These are phyloP conservation scores for Drosophila pseudoobscura DNA, from an alignment of 1,140 invertebrate genomes.

Conservation along the genomic window DNA sequence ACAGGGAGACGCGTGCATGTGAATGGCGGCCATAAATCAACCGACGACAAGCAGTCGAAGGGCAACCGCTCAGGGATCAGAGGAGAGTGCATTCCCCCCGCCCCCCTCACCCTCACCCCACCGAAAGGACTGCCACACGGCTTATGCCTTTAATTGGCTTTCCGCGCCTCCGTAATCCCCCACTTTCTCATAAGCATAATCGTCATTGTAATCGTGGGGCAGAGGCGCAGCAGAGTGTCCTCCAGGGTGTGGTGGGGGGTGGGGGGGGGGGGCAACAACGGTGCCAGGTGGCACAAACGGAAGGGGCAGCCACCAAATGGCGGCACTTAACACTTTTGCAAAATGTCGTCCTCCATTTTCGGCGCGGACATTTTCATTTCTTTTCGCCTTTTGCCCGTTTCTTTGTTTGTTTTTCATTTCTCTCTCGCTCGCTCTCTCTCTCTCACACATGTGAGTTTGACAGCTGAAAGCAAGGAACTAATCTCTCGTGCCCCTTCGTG, in stretches of 20 bases:
- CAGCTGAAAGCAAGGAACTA: too few species aligned
- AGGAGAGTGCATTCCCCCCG: constrained; percentile 4
- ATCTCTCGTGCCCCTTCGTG: too few species aligned
- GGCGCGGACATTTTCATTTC: constrained; percentile 36
- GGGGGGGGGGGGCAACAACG: too few species aligned
- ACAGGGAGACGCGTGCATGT: constrained; percentile 35
- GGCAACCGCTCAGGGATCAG: constrained; percentile 25
- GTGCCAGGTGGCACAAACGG: constrained; percentile 1
- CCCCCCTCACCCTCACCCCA: not conserved
- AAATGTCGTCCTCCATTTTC: constrained; percentile 49
- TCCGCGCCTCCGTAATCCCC: not conserved
- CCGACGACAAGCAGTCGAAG: constrained; percentile 41
- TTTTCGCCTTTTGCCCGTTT: not conserved
- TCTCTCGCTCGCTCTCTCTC: not conserved
- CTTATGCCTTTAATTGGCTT: constrained; percentile 51
- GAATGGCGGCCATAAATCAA: constrained; percentile 58
- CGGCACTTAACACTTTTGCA: constrained; percentile 53
- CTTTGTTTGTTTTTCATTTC: constrained; percentile 11
- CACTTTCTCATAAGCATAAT: constrained; percentile 53
- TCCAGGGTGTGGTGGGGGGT: not conserved
- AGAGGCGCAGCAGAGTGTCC: not conserved
- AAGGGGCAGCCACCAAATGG: constrained; percentile 22
- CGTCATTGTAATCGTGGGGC: constrained; percentile 49
- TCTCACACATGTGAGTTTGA: not conserved
- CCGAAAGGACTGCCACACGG: constrained; percentile 10